A percentile compares a stretch with the other conserved stretches of the same genome.
phyloP scores from a whole-genome alignment of 1,140 invertebrate species.

The Meloidogyne floridensis region DNA sequence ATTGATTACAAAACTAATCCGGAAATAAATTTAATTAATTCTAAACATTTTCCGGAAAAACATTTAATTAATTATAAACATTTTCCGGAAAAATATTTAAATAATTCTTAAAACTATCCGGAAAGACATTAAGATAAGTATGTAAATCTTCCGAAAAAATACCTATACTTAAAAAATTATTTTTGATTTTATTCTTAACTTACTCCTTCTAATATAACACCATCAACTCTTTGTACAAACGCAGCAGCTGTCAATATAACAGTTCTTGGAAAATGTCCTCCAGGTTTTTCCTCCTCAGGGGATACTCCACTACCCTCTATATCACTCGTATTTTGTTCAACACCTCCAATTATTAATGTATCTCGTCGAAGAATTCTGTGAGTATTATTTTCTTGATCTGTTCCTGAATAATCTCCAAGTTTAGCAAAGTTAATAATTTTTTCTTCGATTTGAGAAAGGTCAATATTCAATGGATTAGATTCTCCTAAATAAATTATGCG shows the following conservation, averaged over 20 bases:
- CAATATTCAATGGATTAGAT: background rate
- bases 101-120: no score
- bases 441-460: background rate
- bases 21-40: no score
- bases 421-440: background rate
- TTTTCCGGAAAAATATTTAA: no score
- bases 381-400: background rate
- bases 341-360: background rate
- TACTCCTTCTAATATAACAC: slow-evolving; percentile 4
- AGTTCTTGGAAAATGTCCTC: background rate
- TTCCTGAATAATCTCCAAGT: background rate
- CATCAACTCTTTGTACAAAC: slow-evolving; percentile 1
- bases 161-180: background rate
- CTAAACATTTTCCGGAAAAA: no score
- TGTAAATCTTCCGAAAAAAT: no score
- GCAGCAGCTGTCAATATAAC: background rate
- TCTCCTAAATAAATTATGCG: background rate
- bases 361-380: background rate
- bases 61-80: no score
- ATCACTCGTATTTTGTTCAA: background rate
- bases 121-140: no score
- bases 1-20: no score
- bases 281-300: background rate
- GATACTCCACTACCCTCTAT: background rate
- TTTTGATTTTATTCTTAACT: no score